A percentile compares a stretch with the other conserved stretches of the same genome.
These are phyloP conservation scores for Melanotaenia duboulayi DNA, from an alignment of 2,113 vertebrate genomes.

Conservation along the genomic window DNA sequence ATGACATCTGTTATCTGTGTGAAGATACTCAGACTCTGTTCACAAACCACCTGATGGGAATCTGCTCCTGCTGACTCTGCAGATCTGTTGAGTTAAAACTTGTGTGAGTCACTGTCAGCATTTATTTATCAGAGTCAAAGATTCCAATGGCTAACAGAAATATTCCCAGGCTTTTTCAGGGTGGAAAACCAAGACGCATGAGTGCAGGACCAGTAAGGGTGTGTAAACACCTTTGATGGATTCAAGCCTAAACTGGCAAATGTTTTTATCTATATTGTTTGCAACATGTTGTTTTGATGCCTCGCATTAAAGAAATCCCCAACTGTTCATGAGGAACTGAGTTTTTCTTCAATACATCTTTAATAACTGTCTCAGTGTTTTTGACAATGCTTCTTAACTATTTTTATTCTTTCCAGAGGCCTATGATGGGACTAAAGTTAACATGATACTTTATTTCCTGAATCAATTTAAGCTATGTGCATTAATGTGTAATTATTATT, in stretches of 20 bases:
- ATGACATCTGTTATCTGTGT: slow-evolving; percentile 36
- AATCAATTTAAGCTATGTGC: too few relatives aligned
- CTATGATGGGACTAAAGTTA: too few relatives aligned
- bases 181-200: slow-evolving; percentile 5
- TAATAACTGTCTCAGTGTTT: too few relatives aligned
- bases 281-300: too few relatives aligned
- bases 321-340: too few relatives aligned
- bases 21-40: slow-evolving; percentile 36
- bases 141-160: slow-evolving; percentile 31
- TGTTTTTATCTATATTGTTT: not conserved
- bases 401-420: too few relatives aligned
- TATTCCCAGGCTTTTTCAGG: slow-evolving; percentile 35
- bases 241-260: not conserved
- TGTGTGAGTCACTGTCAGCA: slow-evolving; percentile 37
- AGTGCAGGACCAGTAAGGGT: not conserved
- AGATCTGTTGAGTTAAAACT: not conserved
- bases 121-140: slow-evolving; percentile 57
- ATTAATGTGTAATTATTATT: too few relatives aligned
- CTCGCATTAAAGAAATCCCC: too few relatives aligned
- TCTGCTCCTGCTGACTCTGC: slow-evolving; percentile 32
- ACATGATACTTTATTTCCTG: too few relatives aligned
- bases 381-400: too few relatives aligned
- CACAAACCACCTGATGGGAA: slow-evolving; percentile 55
- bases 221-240: not conserved
- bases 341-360: too few relatives aligned